Conservation (phyloP, 2,113 vertebrate genomes). For the Phoxinus phoxinus region DNA sequence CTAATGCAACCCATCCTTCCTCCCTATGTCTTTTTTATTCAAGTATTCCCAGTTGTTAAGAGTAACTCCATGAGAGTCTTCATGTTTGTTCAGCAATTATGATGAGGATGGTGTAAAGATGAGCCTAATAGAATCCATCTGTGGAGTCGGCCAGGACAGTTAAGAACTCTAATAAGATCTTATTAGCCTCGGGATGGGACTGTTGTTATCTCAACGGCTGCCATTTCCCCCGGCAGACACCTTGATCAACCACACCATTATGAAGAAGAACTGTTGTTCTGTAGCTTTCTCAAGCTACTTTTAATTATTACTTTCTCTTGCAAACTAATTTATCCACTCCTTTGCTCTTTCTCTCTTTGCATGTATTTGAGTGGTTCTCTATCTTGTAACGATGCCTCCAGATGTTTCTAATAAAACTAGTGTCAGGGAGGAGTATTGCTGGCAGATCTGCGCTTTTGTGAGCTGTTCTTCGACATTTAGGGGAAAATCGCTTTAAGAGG, state of each 20-base stretch:
- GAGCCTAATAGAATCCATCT: slow-evolving; percentile 28
- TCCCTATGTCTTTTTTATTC: neutral
- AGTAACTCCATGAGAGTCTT: slow-evolving; percentile 9
- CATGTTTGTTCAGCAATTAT: neutral
- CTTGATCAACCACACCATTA: slow-evolving; percentile 11
- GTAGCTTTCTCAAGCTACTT: neutral
- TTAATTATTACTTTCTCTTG: neutral
- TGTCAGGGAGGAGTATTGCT: slow-evolving; percentile 43
- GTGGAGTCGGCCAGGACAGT: neutral
- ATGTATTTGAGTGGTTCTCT: neutral
- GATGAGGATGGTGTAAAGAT: slow-evolving; percentile 13
- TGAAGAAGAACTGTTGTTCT: neutral
- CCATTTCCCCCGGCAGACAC: slow-evolving; percentile 16
- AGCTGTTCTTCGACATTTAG: slow-evolving; percentile 21
- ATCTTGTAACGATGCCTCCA: slow-evolving; percentile 27
- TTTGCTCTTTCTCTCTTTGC: neutral
- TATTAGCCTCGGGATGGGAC: neutral
- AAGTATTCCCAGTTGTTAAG: slow-evolving; percentile 14
- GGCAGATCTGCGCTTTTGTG: slow-evolving; percentile 21
- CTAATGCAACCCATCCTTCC: neutral
- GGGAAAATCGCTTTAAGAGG: slow-evolving; percentile 27
- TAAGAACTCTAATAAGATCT: slow-evolving; percentile 28
- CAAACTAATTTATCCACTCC: neutral
- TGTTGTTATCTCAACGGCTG: slow-evolving; percentile 19
- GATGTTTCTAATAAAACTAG: slow-evolving; percentile 48